phyloP scores from a whole-genome alignment of 2,113 vertebrate genomes.

The Empidonax traillii region DNA sequence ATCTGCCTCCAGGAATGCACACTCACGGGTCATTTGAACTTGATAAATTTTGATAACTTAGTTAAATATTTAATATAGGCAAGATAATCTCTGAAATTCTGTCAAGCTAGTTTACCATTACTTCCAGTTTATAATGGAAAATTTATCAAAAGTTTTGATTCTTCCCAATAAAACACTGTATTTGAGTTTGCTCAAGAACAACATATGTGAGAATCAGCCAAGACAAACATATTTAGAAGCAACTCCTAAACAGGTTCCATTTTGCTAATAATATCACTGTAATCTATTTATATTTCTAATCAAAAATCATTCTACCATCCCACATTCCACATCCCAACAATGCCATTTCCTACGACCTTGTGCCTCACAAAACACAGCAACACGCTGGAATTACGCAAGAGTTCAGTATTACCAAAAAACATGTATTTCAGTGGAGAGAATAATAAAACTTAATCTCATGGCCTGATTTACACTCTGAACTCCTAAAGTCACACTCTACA shows the following conservation, averaged over 20 bases:
- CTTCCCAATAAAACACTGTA: background rate
- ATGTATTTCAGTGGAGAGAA: background rate
- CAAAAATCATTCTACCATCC: background rate
- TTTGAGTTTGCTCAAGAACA: background rate
- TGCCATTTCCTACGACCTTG: slow-evolving; percentile 17
- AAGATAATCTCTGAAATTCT: background rate
- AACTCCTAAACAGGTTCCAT: background rate
- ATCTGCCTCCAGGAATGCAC: background rate
- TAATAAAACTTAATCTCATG: slow-evolving; percentile 22
- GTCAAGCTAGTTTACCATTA: background rate
- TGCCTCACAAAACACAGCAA: background rate
- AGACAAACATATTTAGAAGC: background rate
- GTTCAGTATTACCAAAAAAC: background rate
- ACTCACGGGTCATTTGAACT: background rate
- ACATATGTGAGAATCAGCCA: background rate
- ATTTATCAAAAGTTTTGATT: slow-evolving; percentile 17
- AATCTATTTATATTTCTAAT: background rate
- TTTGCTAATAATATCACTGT: background rate
- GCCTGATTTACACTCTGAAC: slow-evolving; percentile 20
- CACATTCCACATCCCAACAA: background rate
- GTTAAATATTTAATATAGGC: slow-evolving; percentile 47
- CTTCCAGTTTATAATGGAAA: background rate
- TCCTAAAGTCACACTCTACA: background rate
- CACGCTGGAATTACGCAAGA: slow-evolving; percentile 37
- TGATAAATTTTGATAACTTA: background rate